These are phyloP conservation scores for Chiropotes sagulatus DNA, from an alignment of 2,797 vertebrate genomes.

Conservation along the genomic window DNA sequence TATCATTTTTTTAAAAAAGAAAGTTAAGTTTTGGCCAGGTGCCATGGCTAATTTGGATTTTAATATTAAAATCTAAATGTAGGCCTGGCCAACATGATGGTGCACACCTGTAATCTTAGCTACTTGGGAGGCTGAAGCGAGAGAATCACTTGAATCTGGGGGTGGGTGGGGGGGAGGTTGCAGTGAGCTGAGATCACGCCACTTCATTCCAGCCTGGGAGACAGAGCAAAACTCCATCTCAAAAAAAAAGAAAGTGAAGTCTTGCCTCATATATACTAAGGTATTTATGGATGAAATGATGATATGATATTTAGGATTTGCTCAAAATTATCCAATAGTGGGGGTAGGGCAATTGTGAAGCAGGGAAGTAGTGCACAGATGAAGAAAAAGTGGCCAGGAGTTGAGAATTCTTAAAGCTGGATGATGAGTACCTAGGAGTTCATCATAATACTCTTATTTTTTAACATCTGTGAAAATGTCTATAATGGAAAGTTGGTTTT, in stretches of 20 bases:
- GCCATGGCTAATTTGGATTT: too few relatives aligned
- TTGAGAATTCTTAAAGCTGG: not conserved
- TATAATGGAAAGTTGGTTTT: not conserved
- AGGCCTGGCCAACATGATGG: not conserved
- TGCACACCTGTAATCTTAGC: too few relatives aligned
- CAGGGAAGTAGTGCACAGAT: not conserved
- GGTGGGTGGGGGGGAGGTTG: too few relatives aligned
- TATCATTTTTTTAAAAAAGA: not conserved
- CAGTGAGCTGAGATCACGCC: too few relatives aligned
- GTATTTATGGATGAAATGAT: slow-evolving; percentile 25
- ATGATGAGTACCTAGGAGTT: not conserved
- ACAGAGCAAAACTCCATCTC: too few relatives aligned
- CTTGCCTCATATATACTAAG: not conserved
- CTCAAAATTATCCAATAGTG: not conserved
- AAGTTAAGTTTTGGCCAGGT: not conserved
- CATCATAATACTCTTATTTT: not conserved
- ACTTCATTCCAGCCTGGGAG: too few relatives aligned
- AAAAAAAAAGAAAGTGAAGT: not conserved
- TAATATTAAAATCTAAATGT: too few relatives aligned
- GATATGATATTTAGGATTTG: not conserved
- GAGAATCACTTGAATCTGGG: too few relatives aligned
- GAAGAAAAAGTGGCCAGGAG: not conserved
- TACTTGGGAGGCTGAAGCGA: too few relatives aligned
- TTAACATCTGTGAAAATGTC: not conserved
- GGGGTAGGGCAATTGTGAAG: not conserved